Percentiles rank a stretch among this genome's conserved stretches.
Conservation (phyloP, 2,888 invertebrate genomes). For the Trichacis sp. region DNA sequence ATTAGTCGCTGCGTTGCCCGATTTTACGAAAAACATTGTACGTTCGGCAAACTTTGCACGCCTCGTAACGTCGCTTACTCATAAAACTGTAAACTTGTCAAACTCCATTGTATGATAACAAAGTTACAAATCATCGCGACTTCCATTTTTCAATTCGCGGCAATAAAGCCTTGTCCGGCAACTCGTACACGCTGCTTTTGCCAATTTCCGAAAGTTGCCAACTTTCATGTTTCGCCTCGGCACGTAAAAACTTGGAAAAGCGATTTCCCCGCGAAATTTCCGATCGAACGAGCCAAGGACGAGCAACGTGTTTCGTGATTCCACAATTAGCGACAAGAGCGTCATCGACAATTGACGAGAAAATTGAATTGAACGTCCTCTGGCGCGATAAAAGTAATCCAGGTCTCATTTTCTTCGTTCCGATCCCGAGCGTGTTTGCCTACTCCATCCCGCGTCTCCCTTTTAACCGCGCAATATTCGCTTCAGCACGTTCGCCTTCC, state of each 20-base stretch:
- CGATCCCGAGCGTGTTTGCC: conserved; percentile 26
- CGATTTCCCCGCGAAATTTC: too few species aligned
- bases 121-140: background rate
- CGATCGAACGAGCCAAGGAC: too few species aligned
- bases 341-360: conserved; percentile 6
- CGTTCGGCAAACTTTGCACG: conserved; percentile 6
- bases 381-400: conserved; percentile 17
- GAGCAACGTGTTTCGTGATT: too few species aligned
- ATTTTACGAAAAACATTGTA: conserved; percentile 6
- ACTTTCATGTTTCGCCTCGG: too few species aligned
- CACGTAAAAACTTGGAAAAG: too few species aligned
- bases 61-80: conserved; percentile 22
- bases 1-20: conserved; percentile 16
- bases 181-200: too few species aligned
- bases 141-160: conserved; percentile 10
- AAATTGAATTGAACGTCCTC: background rate
- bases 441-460: conserved; percentile 22
- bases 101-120: too few species aligned
- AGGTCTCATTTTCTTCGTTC: conserved; percentile 40
- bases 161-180: too few species aligned
- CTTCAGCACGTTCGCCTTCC: conserved; percentile 56
- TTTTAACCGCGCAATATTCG: conserved; percentile 37
- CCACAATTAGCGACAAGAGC: background rate
- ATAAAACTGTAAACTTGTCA: too few species aligned
- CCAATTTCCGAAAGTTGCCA: too few species aligned